Conservation (phyloP, 2,797 vertebrate genomes). For the Carduelis carduelis region DNA sequence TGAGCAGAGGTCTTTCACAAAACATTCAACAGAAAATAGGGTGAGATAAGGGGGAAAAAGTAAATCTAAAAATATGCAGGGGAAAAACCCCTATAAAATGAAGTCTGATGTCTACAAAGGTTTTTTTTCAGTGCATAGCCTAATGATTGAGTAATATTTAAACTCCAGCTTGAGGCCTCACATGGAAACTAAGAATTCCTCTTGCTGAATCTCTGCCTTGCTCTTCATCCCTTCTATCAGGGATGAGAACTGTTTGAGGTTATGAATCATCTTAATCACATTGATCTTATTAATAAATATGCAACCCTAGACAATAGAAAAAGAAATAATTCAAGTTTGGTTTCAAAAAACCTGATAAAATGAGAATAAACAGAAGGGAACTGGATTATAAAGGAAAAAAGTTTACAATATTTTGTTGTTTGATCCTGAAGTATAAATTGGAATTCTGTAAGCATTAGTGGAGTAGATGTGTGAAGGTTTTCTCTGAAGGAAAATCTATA, state of each 20-base stretch:
- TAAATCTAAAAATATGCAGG: background rate
- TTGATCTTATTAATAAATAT: background rate
- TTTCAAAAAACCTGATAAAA: background rate
- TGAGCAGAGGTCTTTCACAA: background rate
- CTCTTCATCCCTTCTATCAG: background rate
- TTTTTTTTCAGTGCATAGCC: background rate
- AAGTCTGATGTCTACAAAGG: background rate
- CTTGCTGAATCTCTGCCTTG: background rate
- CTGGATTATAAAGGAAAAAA: background rate
- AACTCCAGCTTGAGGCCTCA: background rate
- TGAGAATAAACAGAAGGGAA: background rate
- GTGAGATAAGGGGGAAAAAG: rapidly evolving
- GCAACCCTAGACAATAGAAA: background rate
- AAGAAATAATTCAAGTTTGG: background rate
- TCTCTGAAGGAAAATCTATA: background rate
- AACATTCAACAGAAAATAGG: background rate
- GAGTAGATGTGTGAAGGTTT: background rate
- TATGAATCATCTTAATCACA: background rate
- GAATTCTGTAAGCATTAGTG: background rate
- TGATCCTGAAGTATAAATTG: background rate
- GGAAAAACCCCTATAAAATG: background rate
- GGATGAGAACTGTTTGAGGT: background rate
- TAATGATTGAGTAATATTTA: background rate
- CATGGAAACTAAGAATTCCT: background rate
- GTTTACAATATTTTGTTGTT: background rate